Evolutionary conservation across 2,797 vertebrate species (phyloP).

Genomic region (Decapterus maruadsi): DNA sequence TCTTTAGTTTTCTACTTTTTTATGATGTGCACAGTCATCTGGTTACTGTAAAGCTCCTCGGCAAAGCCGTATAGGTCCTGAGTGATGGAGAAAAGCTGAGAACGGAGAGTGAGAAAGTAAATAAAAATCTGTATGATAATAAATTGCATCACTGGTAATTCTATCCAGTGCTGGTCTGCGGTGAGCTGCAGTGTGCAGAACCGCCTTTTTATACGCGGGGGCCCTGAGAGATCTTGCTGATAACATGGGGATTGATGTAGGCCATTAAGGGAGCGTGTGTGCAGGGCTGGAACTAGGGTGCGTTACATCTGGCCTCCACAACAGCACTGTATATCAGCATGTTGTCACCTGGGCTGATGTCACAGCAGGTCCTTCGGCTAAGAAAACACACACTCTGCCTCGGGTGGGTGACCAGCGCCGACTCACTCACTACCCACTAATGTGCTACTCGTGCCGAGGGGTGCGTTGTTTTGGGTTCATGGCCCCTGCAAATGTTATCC

Average conservation of each 20-base stretch:
- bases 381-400: conserved; percentile 72
- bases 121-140: conserved; percentile 77
- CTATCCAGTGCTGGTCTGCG: conserved; percentile 59
- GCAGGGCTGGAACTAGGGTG: conserved; percentile 39
- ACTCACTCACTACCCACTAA: conserved; percentile 69
- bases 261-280: conserved; percentile 71
- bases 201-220: conserved; percentile 41
- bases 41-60: conserved; percentile 68
- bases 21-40: conserved; percentile 70
- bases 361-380: conserved; percentile 77
- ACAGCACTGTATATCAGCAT: conserved; percentile 77
- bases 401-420: conserved; percentile 49
- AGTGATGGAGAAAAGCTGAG: conserved; percentile 75
- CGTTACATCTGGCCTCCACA: conserved; percentile 67
- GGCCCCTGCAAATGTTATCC: conserved; percentile 55
- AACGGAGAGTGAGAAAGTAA: conserved; percentile 75
- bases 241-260: conserved; percentile 80
- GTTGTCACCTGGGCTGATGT: conserved; percentile 83
- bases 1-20: conserved; percentile 34
- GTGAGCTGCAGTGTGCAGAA: conserved; percentile 39
- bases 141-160: conserved; percentile 79
- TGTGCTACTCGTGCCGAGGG: conserved; percentile 65
- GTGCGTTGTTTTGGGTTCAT: conserved; percentile 50
- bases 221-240: conserved; percentile 68
- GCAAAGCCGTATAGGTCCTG: conserved; percentile 52